phyloP scores from a whole-genome alignment of 2,797 vertebrate species.

The Lutjanus campechanus region DNA sequence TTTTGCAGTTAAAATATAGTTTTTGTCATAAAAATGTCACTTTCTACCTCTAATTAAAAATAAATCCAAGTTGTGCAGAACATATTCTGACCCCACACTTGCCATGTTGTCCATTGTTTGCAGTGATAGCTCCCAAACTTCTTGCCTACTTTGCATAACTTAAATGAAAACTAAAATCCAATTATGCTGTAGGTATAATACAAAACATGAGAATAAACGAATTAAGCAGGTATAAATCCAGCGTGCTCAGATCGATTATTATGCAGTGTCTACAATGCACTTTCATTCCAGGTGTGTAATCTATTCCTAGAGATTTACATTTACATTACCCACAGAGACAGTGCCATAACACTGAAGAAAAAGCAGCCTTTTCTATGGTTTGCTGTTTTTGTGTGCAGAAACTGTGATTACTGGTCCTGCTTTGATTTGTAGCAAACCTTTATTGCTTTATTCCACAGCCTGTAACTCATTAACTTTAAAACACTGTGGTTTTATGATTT shows the following conservation, averaged over 20 bases:
- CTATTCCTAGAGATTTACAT: constrained; percentile 10
- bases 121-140: constrained; percentile 17
- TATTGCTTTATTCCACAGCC: constrained; percentile 52
- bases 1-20: background rate
- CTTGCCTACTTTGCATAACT: constrained; percentile 8
- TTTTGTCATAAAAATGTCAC: background rate
- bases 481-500: constrained; percentile 37
- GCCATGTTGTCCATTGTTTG: constrained; percentile 11
- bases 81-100: constrained; percentile 19
- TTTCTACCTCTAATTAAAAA: constrained; percentile 45
- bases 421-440: constrained; percentile 43
- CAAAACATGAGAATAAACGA: background rate
- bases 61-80: constrained; percentile 21
- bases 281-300: constrained; percentile 6
- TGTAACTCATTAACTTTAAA: constrained; percentile 68
- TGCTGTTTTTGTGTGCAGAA: constrained; percentile 1
- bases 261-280: background rate
- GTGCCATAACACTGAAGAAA: background rate
- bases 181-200: constrained; percentile 11
- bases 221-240: background rate
- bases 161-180: constrained; percentile 34
- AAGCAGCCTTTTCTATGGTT: background rate
- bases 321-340: constrained; percentile 7
- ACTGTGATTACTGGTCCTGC: background rate
- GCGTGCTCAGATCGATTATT: constrained; percentile 3